Base-by-base conservation (phyloP, 64 coral and sea anemone genomes). In the Orbicella faveolata region DNA sequence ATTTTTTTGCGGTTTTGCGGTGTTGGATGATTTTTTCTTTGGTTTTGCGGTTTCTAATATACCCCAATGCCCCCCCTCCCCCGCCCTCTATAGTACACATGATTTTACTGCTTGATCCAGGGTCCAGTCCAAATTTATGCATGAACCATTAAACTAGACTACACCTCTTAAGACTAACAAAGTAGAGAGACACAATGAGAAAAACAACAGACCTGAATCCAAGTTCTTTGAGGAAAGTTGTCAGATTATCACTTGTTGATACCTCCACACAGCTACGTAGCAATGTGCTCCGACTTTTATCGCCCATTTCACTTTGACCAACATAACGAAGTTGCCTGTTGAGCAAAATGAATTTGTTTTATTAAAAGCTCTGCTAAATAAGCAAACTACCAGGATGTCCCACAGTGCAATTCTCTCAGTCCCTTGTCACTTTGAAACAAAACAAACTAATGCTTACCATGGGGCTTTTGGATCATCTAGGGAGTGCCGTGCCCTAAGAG, bases 281-380 rank as follows among this genome's bases (percentile, higher is more conserved):
- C 69, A 99, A 88, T 70, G 94, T 93, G 54, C 88, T 92, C n/a
- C 94, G 75, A 76, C 94, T 99, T 54, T 99, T 99, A 76, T 99
- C 97, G 55, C 93, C 96, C 91, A 96, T 91, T 69, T 99, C 97
- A 76, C 91, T 94, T 48, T 95, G 94, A 15, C 97, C 97, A 91
- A 99, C 83, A 59, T 99, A 99, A 23, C 97, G 90, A 12, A 99
- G 89, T 62, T 95, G 91, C 97, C 97, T 99, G 54, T 18, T 70
- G 2, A 81, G 52, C 2, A 7, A 90, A 78, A 79, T 37, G 6
- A 35, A 17, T 26, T 26, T 26, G 14, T 1, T 14, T 59, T 13
- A 14, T 16, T 59, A 1, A 16, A 59, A 59, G 44, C 44, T 48
- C 15, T 59, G 55, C 11, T 16, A 59, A 59, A 59, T 59, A 59